phyloP scores from a whole-genome alignment of 1,140 invertebrate species.

The Drosophila yakuba region DNA sequence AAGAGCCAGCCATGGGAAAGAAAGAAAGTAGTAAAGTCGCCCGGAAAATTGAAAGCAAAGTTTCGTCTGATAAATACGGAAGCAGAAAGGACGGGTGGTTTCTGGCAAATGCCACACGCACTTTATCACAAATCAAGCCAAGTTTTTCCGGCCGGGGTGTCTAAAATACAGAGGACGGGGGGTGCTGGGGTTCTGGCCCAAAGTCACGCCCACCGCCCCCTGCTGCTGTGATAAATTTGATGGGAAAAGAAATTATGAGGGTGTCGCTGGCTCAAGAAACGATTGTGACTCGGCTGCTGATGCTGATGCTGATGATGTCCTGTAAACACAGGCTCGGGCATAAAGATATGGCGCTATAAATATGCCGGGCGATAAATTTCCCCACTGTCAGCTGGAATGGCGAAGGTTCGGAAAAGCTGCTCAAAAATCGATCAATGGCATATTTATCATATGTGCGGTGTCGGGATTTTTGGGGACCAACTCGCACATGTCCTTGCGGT shows the following conservation, averaged over 20 bases:
- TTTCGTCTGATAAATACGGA: conserved; percentile 69
- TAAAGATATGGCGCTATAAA: conserved; percentile 78
- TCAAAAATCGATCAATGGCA: conserved; percentile 83
- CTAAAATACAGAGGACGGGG: not conserved
- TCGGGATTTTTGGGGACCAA: conserved; percentile 15
- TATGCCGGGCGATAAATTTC: conserved; percentile 78
- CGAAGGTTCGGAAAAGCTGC: conserved; percentile 20
- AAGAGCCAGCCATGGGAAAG: conserved; percentile 1
- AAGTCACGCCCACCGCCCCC: conserved; percentile 62
- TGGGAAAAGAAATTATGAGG: conserved; percentile 77
- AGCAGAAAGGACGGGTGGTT: conserved; percentile 20
- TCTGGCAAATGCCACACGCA: conserved; percentile 72
- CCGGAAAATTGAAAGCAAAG: conserved; percentile 77
- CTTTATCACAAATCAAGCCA: conserved; percentile 81
- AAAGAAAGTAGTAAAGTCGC: conserved; percentile 65
- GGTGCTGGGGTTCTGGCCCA: conserved; percentile 18
- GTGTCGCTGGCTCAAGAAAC: conserved; percentile 50
- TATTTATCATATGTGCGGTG: conserved; percentile 74
- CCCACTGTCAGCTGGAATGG: conserved; percentile 27
- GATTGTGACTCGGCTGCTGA: conserved; percentile 16
- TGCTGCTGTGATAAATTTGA: conserved; percentile 76
- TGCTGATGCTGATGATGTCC: conserved; percentile 69
- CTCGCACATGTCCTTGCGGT: conserved; percentile 27
- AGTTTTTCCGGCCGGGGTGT: conserved; percentile 42
- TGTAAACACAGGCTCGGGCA: conserved; percentile 63